A percentile compares a stretch with the other conserved stretches of the same genome.
Evolutionary conservation across 2,888 invertebrate species (phyloP).

Genomic region (Sericinus montela): DNA sequence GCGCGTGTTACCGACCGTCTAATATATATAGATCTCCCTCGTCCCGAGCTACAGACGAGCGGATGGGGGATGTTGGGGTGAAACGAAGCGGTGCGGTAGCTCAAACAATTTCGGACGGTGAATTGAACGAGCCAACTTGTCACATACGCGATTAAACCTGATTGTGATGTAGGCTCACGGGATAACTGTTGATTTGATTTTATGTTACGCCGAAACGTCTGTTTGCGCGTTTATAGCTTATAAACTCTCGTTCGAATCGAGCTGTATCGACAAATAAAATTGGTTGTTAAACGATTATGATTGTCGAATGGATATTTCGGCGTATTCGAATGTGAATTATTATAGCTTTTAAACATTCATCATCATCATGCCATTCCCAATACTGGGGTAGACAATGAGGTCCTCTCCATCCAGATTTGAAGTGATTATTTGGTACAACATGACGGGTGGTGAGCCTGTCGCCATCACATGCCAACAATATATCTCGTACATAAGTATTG

Average conservation of each 20-base stretch:
- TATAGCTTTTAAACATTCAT: slow-evolving; percentile 40
- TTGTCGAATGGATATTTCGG: slow-evolving; percentile 53
- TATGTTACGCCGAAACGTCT: slow-evolving; percentile 76
- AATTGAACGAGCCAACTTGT: slow-evolving; percentile 66
- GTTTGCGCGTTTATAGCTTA: slow-evolving; percentile 74
- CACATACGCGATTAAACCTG: slow-evolving; percentile 77
- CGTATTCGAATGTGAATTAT: slow-evolving; percentile 49
- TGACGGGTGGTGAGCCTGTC: too few relatives aligned
- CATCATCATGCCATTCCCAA: too few relatives aligned
- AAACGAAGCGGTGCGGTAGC: slow-evolving; percentile 12
- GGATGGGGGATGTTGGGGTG: slow-evolving; percentile 19
- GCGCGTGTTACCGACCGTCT: slow-evolving; percentile 54
- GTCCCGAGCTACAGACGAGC: slow-evolving; percentile 28
- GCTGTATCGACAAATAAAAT: slow-evolving; percentile 72
- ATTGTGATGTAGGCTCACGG: slow-evolving; percentile 77
- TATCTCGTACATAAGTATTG: too few relatives aligned
- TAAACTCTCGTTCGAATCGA: slow-evolving; percentile 71
- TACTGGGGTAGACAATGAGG: too few relatives aligned
- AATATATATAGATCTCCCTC: slow-evolving; percentile 31
- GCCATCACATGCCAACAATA: too few relatives aligned
- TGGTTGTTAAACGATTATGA: slow-evolving; percentile 70
- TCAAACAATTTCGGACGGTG: slow-evolving; percentile 28
- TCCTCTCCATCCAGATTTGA: too few relatives aligned
- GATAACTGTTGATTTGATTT: slow-evolving; percentile 80
- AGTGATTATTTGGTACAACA: too few relatives aligned